Evolutionary conservation across 53 echinoderm and acorn worm species (phyloP), one percentile per base, ranked within the genome.

Genomic region (Actinopyga echinites): DNA sequence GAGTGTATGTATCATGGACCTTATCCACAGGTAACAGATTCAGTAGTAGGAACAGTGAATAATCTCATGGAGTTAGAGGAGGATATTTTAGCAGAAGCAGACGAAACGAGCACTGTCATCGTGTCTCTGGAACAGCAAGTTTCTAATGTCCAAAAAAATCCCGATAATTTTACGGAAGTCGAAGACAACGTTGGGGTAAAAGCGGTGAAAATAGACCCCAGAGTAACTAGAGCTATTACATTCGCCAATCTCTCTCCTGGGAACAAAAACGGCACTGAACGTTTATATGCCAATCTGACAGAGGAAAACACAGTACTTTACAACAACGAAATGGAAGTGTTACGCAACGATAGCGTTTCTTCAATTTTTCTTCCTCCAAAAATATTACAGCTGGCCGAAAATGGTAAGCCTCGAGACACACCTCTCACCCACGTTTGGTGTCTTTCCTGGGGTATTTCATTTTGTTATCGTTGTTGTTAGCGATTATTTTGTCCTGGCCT

Each of bases 41-140:
- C 73, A 17, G 73, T 71, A 1, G 73, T 71, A n/a, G 73, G 73
- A 25, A 71, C 73, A 31, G 73, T 71, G 6, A 71, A 71, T 22
- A 71, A 71, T 9, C 42, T 71, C 10, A 71, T 71, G 73, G 73
- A 38, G 17, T 20, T 71, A 9, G 43, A 71, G 8, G 73, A 71
- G 36, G n/a, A 22, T 19, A 36, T 5, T 3, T 23, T 71, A 10
- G 44, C 31, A 22, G 3, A 71, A 21, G 42, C 21, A 10, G 44
- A 2, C 11, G 15, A 10, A 5, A 19, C 42, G 30, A 71, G 17
- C 43, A 38, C 21, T 22, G 38, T 43, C 11, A 23, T 71, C 2
- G 22, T 6, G 3, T 71, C 73, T 8, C 43, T 71, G 4, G 73
- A 71, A 23, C 20, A 71, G 8, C 73, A 71, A 24, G 43, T 71